Evolutionary conservation across 2,797 vertebrate genomes (phyloP).

Genomic region (Setipinna tenuifilis): DNA sequence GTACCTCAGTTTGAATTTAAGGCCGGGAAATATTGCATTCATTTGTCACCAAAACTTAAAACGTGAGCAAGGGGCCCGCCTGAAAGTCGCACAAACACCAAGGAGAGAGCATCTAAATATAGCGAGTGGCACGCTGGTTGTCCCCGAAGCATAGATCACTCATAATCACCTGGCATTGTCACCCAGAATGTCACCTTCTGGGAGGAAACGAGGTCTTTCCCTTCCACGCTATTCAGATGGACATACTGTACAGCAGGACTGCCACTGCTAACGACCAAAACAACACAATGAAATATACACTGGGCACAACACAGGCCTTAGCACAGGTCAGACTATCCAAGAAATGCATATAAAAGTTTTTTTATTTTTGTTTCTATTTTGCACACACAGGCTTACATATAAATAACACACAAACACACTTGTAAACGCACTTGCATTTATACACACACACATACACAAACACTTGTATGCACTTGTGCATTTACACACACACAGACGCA

Average conservation of each 20-base stretch:
- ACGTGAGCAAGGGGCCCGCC: not conserved
- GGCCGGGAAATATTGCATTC: not conserved
- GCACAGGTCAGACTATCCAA: not conserved
- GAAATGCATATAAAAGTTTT: too few relatives aligned
- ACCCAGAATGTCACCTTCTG: conserved; percentile 60
- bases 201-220: conserved; percentile 56
- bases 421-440: not conserved
- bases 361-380: not conserved
- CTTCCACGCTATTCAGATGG: conserved; percentile 49
- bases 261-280: conserved; percentile 44
- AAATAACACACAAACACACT: not conserved
- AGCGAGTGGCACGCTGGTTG: conserved; percentile 27
- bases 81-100: conserved; percentile 43
- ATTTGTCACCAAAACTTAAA: not conserved
- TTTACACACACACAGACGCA: not conserved
- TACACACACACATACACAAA: not conserved
- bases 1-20: not conserved
- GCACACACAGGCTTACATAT: not conserved
- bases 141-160: conserved; percentile 51
- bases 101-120: conserved; percentile 50
- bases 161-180: conserved; percentile 51
- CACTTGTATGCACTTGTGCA: not conserved
- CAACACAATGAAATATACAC: conserved; percentile 45
- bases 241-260: conserved; percentile 41
- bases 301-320: not conserved